A percentile compares a stretch with the other conserved stretches of the same genome.
These are phyloP conservation scores for Minunthozetes semirufus DNA, from an alignment of 2,888 invertebrate genomes.

Conservation along the genomic window DNA sequence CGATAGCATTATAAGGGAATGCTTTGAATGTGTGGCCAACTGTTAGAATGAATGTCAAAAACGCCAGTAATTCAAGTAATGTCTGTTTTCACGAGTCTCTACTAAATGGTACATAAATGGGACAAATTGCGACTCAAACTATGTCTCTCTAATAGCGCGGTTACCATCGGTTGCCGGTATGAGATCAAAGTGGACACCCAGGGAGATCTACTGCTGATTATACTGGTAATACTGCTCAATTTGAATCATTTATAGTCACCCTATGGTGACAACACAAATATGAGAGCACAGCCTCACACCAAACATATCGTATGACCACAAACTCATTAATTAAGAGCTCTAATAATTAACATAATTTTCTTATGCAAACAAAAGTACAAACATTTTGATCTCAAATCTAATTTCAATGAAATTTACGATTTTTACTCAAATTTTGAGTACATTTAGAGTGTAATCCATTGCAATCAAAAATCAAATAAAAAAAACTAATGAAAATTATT, in stretches of 20 bases:
- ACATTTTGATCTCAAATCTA: neutral
- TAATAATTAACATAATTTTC: constrained; percentile 3
- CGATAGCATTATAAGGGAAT: neutral
- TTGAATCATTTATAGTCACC: neutral
- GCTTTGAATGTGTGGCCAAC: neutral
- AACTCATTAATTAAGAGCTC: constrained; percentile 11
- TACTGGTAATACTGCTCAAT: neutral
- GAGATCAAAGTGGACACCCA: neutral
- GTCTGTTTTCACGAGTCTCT: constrained; percentile 1
- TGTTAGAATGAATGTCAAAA: neutral
- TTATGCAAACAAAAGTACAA: neutral
- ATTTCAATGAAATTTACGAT: neutral
- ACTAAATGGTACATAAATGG: constrained; percentile 1
- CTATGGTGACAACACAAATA: constrained; percentile 8
- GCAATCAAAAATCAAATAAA: neutral
- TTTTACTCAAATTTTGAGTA: neutral
- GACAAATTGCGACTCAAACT: constrained; percentile 20
- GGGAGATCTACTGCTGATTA: neutral
- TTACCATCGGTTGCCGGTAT: neutral
- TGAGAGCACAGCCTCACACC: neutral
- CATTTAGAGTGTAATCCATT: no score
- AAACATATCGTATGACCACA: constrained; percentile 1
- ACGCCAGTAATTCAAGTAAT: constrained; percentile 5
- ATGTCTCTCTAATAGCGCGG: constrained; percentile 14
- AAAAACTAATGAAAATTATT: neutral